Conservation (phyloP, 2,797 vertebrate genomes). For the Pseudochirops cupreus region DNA sequence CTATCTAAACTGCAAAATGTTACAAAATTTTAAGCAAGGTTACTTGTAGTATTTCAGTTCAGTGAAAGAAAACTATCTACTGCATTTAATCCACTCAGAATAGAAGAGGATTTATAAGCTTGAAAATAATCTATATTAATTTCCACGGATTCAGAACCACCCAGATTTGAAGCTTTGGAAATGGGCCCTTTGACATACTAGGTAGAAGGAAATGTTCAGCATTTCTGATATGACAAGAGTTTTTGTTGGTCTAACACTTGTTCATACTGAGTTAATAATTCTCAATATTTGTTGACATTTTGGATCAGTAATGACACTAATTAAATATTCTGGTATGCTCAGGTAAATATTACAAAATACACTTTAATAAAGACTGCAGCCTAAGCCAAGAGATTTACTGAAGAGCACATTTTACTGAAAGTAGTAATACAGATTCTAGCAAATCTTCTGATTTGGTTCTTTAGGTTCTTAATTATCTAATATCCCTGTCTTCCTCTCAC, state of each 20-base stretch:
- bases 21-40: neutral
- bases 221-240: neutral
- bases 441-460: neutral
- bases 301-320: neutral
- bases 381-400: neutral
- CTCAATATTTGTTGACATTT: neutral
- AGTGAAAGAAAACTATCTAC: constrained; percentile 34
- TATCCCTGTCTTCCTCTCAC: neutral
- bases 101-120: neutral
- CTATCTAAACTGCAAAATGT: neutral
- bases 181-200: neutral
- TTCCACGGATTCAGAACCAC: constrained; percentile 12
- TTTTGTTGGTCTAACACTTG: neutral
- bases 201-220: neutral
- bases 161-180: neutral
- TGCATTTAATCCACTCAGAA: constrained; percentile 25
- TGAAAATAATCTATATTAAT: constrained; percentile 1
- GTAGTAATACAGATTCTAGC: neutral
- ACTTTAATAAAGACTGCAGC: neutral
- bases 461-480: neutral
- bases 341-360: neutral
- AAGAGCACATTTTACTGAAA: neutral
- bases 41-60: constrained; percentile 10
- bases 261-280: neutral
- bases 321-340: neutral